Percentiles rank a stretch among this genome's conserved stretches.
Evolutionary conservation across 2,888 invertebrate species (phyloP).

Genomic region (Magallana nippona): DNA sequence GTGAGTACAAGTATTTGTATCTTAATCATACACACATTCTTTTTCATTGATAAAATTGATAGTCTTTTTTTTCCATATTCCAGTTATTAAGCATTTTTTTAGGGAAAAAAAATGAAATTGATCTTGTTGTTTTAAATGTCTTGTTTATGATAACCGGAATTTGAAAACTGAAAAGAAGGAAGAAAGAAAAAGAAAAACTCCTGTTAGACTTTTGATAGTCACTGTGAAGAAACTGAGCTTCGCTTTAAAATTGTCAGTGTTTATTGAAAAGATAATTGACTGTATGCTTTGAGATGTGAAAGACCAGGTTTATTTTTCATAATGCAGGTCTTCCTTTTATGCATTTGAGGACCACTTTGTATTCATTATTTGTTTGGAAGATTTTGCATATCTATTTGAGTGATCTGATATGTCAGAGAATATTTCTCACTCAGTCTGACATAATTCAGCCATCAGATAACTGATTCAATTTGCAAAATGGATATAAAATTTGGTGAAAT

Average conservation of each 20-base stretch:
- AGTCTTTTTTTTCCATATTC: too few relatives aligned
- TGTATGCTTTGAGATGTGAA: background rate
- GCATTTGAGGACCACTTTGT: background rate
- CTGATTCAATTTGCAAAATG: constrained; percentile 23
- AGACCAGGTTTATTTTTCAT: background rate
- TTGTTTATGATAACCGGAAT: too few relatives aligned
- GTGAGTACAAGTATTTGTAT: constrained; percentile 60
- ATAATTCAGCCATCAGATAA: constrained; percentile 16
- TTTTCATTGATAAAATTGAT: too few relatives aligned
- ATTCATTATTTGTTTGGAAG: background rate
- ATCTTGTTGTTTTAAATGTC: too few relatives aligned
- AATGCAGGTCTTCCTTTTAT: background rate
- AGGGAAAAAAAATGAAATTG: too few relatives aligned
- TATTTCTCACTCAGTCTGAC: constrained; percentile 9
- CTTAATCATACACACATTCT: too few relatives aligned
- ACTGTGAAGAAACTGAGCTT: background rate
- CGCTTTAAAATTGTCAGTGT: too few relatives aligned
- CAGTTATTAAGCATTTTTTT: too few relatives aligned
- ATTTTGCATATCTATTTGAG: background rate
- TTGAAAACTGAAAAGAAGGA: too few relatives aligned
- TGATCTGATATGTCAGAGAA: background rate
- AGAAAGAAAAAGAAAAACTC: too few relatives aligned
- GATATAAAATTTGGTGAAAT: constrained; percentile 11
- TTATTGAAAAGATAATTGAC: too few relatives aligned
- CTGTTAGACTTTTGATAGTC: background rate